Conservation (phyloP, 2,113 vertebrate species). For the Indri indri region DNA sequence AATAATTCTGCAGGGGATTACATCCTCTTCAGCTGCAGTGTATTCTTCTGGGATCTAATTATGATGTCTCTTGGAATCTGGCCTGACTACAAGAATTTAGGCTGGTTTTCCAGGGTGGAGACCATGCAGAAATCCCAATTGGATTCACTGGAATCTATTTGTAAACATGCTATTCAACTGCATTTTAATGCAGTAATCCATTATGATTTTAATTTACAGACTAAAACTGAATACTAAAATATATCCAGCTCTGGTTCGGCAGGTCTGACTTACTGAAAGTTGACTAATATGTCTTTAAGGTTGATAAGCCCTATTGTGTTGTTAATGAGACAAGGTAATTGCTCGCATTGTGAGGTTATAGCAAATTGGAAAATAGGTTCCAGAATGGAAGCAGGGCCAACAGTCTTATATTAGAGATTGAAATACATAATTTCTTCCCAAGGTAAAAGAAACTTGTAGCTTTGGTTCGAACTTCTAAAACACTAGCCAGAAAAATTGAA, state of each 20-base stretch:
- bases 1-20: constrained; percentile 34
- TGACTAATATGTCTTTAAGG: background rate
- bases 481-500: background rate
- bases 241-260: background rate
- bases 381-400: background rate
- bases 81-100: constrained; percentile 62
- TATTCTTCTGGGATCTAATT: constrained; percentile 71
- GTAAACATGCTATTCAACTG: constrained; percentile 50
- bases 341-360: background rate
- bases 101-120: constrained; percentile 63
- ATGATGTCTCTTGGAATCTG: constrained; percentile 67
- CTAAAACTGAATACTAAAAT: constrained; percentile 39
- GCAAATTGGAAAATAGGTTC: background rate
- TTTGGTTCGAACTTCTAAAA: background rate
- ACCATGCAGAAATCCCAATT: constrained; percentile 34
- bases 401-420: background rate
- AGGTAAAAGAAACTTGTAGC: background rate
- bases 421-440: background rate
- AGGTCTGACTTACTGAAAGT: background rate
- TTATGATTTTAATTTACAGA: constrained; percentile 26
- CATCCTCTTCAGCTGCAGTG: constrained; percentile 51
- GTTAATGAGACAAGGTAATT: constrained; percentile 44
- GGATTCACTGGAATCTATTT: constrained; percentile 46
- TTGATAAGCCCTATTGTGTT: background rate
- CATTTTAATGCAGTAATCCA: background rate